Evolutionary conservation across 2,113 vertebrate genomes (phyloP).

Genomic region (Protomyctophum bolini): DNA sequence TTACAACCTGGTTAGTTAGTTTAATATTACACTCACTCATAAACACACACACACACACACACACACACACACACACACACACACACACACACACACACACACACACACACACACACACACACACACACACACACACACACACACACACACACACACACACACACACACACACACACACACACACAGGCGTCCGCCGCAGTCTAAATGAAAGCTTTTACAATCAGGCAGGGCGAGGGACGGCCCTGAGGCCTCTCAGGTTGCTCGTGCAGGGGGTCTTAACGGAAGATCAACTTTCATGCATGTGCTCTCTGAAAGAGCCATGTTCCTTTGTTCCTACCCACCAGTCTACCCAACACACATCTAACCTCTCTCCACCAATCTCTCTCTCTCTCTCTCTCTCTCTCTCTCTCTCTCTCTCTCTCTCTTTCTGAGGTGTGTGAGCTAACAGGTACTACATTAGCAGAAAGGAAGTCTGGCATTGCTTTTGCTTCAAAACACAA

Average conservation of each 20-base stretch:
- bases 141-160: constrained; percentile 11
- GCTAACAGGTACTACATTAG: background rate
- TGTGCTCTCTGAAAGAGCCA: constrained; percentile 64
- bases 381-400: constrained; percentile 24
- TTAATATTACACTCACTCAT: too few species aligned
- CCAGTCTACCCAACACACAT: too few species aligned
- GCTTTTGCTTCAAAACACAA: too few species aligned
- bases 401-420: constrained; percentile 14
- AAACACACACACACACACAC: too few species aligned
- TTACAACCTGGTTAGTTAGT: too few species aligned
- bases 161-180: background rate
- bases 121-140: background rate
- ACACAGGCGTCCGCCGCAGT: constrained; percentile 36
- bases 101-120: background rate
- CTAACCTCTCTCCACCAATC: constrained; percentile 32
- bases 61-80: too few species aligned
- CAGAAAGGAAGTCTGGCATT: too few species aligned
- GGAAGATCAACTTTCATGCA: constrained; percentile 75
- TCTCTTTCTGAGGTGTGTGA: constrained; percentile 5
- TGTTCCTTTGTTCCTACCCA: constrained; percentile 67
- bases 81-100: too few species aligned
- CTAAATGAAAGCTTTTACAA: constrained; percentile 69
- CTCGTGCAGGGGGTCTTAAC: constrained; percentile 67
- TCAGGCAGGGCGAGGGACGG: constrained; percentile 68
- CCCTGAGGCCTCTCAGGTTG: constrained; percentile 68